Percentiles rank a stretch among this genome's conserved stretches.
These are phyloP conservation scores for Sitophilus oryzae DNA, from an alignment of 1,140 invertebrate genomes.

Conservation along the genomic window DNA sequence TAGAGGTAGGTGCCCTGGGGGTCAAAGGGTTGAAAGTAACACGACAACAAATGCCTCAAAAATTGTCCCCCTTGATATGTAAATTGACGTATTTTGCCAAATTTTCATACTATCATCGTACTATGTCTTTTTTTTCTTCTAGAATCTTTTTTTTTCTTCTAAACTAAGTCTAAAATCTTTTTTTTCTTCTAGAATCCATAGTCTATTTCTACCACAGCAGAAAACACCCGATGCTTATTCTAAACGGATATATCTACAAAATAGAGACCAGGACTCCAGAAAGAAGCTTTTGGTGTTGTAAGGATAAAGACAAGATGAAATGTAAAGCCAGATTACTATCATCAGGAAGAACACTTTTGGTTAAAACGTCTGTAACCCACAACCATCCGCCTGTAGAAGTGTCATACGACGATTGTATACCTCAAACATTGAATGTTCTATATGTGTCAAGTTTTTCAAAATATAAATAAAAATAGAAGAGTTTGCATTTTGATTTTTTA, in stretches of 20 bases:
- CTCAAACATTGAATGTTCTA: not conserved
- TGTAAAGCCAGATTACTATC: conserved; percentile 6
- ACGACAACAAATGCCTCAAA: no score
- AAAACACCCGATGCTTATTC: conserved; percentile 15
- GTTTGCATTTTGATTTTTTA: no score
- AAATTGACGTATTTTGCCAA: no score
- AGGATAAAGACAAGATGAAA: not conserved
- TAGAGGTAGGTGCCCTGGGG: no score
- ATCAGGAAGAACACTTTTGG: not conserved
- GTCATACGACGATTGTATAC: not conserved
- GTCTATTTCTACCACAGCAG: conserved; percentile 5
- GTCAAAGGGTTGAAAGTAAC: no score
- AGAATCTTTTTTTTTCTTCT: no score
- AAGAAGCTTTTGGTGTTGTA: conserved; percentile 12
- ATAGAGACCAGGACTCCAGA: not conserved
- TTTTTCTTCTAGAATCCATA: conserved; percentile 4
- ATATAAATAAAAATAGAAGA: no score
- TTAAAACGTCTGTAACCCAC: conserved; percentile 6
- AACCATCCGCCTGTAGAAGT: conserved; percentile 4
- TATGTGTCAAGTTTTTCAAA: no score
- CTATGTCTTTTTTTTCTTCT: no score
- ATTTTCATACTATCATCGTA: no score
- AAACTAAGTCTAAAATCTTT: no score
- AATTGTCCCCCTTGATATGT: no score
- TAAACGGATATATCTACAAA: conserved; percentile 7